These are phyloP conservation scores for Eledona agricola DNA, from an alignment of 2,888 invertebrate genomes.

Conservation along the genomic window DNA sequence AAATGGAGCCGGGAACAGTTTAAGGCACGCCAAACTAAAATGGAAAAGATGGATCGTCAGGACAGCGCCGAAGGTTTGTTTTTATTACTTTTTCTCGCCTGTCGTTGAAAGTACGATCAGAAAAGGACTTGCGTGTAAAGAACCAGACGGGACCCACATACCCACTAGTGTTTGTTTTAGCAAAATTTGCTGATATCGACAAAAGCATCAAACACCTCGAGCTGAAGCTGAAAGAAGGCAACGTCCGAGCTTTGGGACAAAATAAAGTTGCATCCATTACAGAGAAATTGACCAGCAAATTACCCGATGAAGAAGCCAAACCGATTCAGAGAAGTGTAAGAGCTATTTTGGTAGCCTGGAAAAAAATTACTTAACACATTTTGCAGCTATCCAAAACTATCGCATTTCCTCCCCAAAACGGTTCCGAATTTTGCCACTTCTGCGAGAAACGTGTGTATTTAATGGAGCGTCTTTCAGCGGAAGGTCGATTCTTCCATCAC, in stretches of 20 bases:
- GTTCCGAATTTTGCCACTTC: slow-evolving; percentile 83
- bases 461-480: slow-evolving; percentile 89
- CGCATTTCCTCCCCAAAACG: slow-evolving; percentile 71
- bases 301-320: slow-evolving; percentile 46
- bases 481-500: slow-evolving; percentile 90
- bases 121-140: no score
- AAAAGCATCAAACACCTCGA: slow-evolving; percentile 75
- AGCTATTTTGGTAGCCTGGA: slow-evolving; percentile 43
- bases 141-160: no score
- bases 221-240: slow-evolving; percentile 81
- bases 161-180: slow-evolving; percentile 55
- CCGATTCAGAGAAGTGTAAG: slow-evolving; percentile 66
- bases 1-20: slow-evolving; percentile 91
- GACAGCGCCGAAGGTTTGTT: slow-evolving; percentile 66
- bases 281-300: slow-evolving; percentile 73
- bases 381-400: slow-evolving; percentile 67
- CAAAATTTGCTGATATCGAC: slow-evolving; percentile 78
- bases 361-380: slow-evolving; percentile 14
- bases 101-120: no score
- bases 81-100: no score
- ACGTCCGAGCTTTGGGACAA: slow-evolving; percentile 71
- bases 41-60: slow-evolving; percentile 71
- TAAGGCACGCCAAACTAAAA: slow-evolving; percentile 74
- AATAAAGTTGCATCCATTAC: slow-evolving; percentile 89
- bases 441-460: slow-evolving; percentile 93